Percentiles rank a stretch among this genome's conserved stretches.
Conservation (phyloP, 2,113 vertebrate genomes). For the Daboia siamensis region DNA sequence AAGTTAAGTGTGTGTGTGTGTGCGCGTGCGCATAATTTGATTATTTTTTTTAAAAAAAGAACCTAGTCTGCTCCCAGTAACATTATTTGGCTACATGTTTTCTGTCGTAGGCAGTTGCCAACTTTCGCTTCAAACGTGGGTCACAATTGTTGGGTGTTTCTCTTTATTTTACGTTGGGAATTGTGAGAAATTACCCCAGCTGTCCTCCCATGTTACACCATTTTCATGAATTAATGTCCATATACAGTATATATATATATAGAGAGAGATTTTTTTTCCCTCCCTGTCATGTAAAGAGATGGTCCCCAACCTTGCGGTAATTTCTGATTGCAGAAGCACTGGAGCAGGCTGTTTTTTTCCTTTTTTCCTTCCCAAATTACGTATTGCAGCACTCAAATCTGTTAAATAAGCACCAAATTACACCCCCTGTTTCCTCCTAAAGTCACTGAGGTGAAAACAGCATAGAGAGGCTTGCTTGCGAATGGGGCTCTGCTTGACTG, state of each 20-base stretch:
- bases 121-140: conserved; percentile 65
- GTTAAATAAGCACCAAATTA: conserved; percentile 54
- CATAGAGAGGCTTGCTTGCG: neutral
- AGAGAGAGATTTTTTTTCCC: too few species aligned
- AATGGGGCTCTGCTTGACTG: neutral
- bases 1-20: conserved; percentile 70
- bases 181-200: conserved; percentile 55
- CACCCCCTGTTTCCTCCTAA: conserved; percentile 20
- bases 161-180: conserved; percentile 48
- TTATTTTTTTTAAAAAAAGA: conserved; percentile 66
- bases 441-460: neutral
- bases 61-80: conserved; percentile 68
- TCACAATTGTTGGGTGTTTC: conserved; percentile 65
- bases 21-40: neutral
- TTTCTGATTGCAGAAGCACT: conserved; percentile 63
- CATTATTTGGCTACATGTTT: conserved; percentile 71
- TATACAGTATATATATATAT: conserved; percentile 36
- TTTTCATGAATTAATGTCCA: conserved; percentile 61
- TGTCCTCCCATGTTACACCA: conserved; percentile 64
- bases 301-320: conserved; percentile 61
- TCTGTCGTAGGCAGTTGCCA: conserved; percentile 67
- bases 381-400: conserved; percentile 49
- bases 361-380: conserved; percentile 45
- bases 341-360: conserved; percentile 43
- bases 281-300: conserved; percentile 66